phyloP scores from a whole-genome alignment of 2,888 invertebrate species.

The Lathronympha strigana region DNA sequence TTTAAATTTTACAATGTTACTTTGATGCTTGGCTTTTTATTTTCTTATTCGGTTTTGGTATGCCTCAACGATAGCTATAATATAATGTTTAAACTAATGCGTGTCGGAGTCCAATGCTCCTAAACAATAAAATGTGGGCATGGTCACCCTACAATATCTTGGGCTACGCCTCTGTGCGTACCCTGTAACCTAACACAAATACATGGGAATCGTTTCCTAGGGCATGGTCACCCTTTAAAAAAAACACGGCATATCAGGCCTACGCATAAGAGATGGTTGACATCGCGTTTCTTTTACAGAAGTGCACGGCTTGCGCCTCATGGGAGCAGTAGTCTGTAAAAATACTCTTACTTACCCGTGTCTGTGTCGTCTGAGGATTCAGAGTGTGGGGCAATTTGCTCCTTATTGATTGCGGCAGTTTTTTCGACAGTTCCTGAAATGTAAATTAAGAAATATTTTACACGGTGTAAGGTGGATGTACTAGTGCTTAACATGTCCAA shows the following conservation, averaged over 20 bases:
- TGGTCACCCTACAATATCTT: background rate
- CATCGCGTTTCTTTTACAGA: too few species aligned
- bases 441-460: too few species aligned
- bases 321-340: too few species aligned
- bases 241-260: background rate
- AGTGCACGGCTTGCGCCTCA: too few species aligned
- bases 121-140: slow-evolving; percentile 1
- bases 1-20: slow-evolving; percentile 1
- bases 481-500: too few species aligned
- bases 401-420: too few species aligned
- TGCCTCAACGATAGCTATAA: slow-evolving; percentile 5
- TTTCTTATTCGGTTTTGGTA: slow-evolving; percentile 1
- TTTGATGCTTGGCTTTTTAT: slow-evolving; percentile 2
- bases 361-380: too few species aligned
- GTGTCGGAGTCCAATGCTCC: background rate
- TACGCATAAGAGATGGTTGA: background rate
- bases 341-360: too few species aligned
- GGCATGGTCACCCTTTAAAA: slow-evolving; percentile 1
- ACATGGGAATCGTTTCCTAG: background rate
- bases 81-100: slow-evolving; percentile 2
- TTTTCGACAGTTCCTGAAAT: too few species aligned
- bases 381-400: too few species aligned
- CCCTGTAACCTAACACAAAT: too few species aligned
- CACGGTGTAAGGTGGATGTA: too few species aligned
- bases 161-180: background rate